These are phyloP conservation scores for Chloromyia formosa DNA, from an alignment of 2,888 invertebrate species.

Conservation along the genomic window DNA sequence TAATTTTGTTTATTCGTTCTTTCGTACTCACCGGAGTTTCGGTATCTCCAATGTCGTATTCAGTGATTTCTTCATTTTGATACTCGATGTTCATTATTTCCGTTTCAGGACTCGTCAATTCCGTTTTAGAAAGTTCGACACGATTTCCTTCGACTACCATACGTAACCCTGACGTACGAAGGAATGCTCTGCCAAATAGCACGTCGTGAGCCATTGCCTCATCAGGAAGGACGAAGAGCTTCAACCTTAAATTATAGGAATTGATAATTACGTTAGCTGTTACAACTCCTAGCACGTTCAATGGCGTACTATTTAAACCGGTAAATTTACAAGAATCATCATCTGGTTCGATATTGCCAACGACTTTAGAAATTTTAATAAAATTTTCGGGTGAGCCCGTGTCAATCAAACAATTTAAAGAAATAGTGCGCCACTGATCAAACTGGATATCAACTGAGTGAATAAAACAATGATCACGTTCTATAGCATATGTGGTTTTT, in stretches of 20 bases:
- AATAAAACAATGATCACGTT: background rate
- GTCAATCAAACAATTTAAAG: background rate
- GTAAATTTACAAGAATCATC: background rate
- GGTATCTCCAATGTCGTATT: background rate
- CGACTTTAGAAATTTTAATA: background rate
- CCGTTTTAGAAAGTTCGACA: background rate
- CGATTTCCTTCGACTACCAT: background rate
- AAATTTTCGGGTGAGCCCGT: constrained; percentile 3
- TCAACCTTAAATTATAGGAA: background rate
- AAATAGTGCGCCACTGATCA: background rate
- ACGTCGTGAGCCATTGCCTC: background rate
- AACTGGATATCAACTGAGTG: background rate
- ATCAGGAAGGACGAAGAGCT: background rate
- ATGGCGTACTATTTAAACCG: background rate
- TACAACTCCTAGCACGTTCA: background rate
- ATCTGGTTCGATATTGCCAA: background rate
- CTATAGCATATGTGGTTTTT: background rate
- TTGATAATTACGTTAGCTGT: background rate
- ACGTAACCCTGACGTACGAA: background rate
- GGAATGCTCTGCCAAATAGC: background rate
- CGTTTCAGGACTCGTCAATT: background rate
- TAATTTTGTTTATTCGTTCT: background rate
- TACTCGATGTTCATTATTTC: background rate
- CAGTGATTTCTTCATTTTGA: background rate
- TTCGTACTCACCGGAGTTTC: background rate